Evolutionary conservation across 2,888 invertebrate species (phyloP).

Genomic region (Hyles lineata): DNA sequence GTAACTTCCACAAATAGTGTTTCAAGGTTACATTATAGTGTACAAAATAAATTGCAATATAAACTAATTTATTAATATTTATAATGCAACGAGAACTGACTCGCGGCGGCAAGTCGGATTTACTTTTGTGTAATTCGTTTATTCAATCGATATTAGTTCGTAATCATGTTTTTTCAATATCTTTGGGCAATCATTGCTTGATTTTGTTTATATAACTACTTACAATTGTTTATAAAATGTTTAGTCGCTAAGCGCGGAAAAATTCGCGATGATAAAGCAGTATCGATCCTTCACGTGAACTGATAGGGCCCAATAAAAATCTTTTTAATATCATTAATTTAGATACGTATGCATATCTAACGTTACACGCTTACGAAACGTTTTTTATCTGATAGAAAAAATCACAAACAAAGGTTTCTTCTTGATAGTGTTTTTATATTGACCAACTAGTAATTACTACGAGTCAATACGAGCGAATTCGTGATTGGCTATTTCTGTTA

Average conservation of each 20-base stretch:
- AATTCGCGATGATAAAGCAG: slow-evolving; percentile 24
- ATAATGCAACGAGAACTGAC: background rate
- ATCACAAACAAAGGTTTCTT: slow-evolving; percentile 11
- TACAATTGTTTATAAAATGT: background rate
- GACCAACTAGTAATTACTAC: background rate
- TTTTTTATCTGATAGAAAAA: slow-evolving; percentile 13
- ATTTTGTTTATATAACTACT: too few relatives aligned
- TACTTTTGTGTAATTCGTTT: background rate
- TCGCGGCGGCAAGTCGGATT: background rate
- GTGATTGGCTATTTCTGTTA: background rate
- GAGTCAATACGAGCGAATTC: background rate
- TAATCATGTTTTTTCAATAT: background rate
- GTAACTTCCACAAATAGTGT: slow-evolving; percentile 25
- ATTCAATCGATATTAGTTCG: background rate
- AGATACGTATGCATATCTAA: slow-evolving; percentile 36
- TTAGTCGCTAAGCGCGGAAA: background rate
- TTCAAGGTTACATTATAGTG: slow-evolving; percentile 28
- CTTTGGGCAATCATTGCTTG: background rate
- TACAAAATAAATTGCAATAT: slow-evolving; percentile 4
- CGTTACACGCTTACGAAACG: background rate
- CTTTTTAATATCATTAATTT: slow-evolving; percentile 45
- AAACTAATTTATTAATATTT: slow-evolving; percentile 7
- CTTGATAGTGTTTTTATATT: background rate
- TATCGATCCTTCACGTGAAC: slow-evolving; percentile 43
- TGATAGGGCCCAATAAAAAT: slow-evolving; percentile 45